These are phyloP conservation scores for Malurus splendens DNA, from an alignment of 2,797 vertebrate genomes.

Conservation along the genomic window DNA sequence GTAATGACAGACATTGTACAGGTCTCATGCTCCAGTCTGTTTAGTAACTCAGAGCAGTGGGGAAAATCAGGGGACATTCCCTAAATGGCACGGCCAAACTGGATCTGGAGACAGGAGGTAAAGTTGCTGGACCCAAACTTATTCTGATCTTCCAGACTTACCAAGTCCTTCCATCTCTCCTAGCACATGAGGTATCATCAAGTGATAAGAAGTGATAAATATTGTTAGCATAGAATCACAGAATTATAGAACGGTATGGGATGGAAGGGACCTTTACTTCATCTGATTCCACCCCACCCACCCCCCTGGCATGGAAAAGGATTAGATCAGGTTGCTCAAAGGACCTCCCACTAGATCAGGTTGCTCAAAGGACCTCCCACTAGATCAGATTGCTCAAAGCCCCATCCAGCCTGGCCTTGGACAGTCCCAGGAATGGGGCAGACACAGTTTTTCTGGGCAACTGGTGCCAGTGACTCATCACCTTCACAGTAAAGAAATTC, in stretches of 20 bases:
- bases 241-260: background rate
- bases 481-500: background rate
- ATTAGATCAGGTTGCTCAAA: background rate
- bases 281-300: background rate
- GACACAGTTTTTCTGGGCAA: background rate
- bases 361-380: background rate
- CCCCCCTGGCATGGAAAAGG: background rate
- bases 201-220: background rate
- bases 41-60: background rate
- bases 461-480: background rate
- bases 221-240: background rate
- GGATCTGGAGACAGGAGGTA: background rate
- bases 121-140: background rate
- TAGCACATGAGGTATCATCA: background rate
- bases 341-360: background rate
- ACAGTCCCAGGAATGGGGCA: background rate
- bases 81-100: fast-evolving
- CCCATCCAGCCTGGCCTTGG: background rate
- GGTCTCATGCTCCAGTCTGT: background rate
- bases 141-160: background rate
- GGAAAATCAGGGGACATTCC: background rate
- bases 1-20: background rate
- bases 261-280: background rate
- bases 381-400: background rate
- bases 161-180: background rate